These are phyloP conservation scores for Noctua fimbriata DNA, from an alignment of 2,888 invertebrate species.

Conservation along the genomic window DNA sequence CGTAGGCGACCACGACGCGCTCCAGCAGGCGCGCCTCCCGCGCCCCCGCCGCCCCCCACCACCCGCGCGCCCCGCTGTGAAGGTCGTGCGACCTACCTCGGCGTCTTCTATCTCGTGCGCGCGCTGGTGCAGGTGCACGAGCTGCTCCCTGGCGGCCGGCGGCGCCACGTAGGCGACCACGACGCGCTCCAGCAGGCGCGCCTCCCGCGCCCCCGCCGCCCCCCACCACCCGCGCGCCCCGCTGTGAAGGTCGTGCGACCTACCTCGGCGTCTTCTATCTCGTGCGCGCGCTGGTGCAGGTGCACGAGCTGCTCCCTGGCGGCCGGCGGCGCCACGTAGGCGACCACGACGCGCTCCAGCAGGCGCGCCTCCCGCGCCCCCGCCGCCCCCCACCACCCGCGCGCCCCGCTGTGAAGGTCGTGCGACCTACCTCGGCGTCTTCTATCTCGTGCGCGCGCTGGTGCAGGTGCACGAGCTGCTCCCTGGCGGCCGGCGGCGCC, in stretches of 20 bases:
- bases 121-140: slow-evolving; percentile 56
- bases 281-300: slow-evolving; percentile 57
- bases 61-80: slow-evolving; percentile 90
- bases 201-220: slow-evolving; percentile 92
- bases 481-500: slow-evolving; percentile 65
- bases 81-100: slow-evolving; percentile 73
- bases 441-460: slow-evolving; percentile 58
- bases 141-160: slow-evolving; percentile 61
- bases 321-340: slow-evolving; percentile 76
- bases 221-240: slow-evolving; percentile 91
- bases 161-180: slow-evolving; percentile 90
- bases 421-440: slow-evolving; percentile 76
- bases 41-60: slow-evolving; percentile 93
- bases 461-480: slow-evolving; percentile 63
- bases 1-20: slow-evolving; percentile 89
- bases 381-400: slow-evolving; percentile 92
- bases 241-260: slow-evolving; percentile 79
- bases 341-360: slow-evolving; percentile 89
- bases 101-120: slow-evolving; percentile 63
- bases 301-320: slow-evolving; percentile 59
- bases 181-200: slow-evolving; percentile 72
- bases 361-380: slow-evolving; percentile 83
- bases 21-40: slow-evolving; percentile 73
- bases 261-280: slow-evolving; percentile 67
- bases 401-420: slow-evolving; percentile 89